Base-by-base conservation (phyloP, 2,888 invertebrate genomes). In the Arge pagana region DNA sequence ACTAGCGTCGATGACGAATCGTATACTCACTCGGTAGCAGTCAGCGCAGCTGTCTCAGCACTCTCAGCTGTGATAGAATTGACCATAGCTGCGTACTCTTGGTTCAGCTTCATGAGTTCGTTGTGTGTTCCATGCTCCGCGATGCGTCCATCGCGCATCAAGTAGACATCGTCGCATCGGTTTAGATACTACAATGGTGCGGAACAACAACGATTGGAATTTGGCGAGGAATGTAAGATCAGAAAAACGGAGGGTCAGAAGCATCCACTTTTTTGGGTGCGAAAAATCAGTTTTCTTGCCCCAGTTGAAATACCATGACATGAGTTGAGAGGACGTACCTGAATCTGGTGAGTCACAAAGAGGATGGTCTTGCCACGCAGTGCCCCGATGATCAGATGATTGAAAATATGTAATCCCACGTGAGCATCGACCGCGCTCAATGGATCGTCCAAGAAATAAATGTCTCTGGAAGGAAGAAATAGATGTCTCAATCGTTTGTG, bases 271-370 rank as follows among this genome's bases (percentile, higher is more conserved):
- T n/a, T n/a, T n/a, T n/a, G n/a, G n/a, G n/a, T n/a, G n/a, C n/a
- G n/a, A n/a, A n/a, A n/a, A n/a, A n/a, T n/a, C n/a, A n/a, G n/a
- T n/a, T n/a, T n/a, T n/a, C n/a, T n/a, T n/a, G n/a, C n/a, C n/a
- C n/a, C n/a, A n/a, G n/a, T n/a, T n/a, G n/a, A n/a, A n/a, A n/a
- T n/a, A n/a, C n/a, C n/a, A n/a, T n/a, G n/a, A n/a, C n/a, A n/a
- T n/a, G n/a, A n/a, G n/a, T n/a, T n/a, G 16, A n/a, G 18, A 5
- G 8, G 16, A 59, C 57, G 58, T 59, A 78, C 79, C 72, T 84
- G 82, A 11, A 83, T 69, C 62, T 85, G 84, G 71, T 85, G 83
- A 1, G 85, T 85, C 23, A 85, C 84, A 26, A 86, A 77, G 6
- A 86, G 67, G 26, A 82, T 72, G 1, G 83, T 82, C 67, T 83